Percentiles rank a stretch among this genome's conserved stretches.
These are phyloP conservation scores for Silurus meridionalis DNA, from an alignment of 2,113 vertebrate genomes.

Conservation along the genomic window DNA sequence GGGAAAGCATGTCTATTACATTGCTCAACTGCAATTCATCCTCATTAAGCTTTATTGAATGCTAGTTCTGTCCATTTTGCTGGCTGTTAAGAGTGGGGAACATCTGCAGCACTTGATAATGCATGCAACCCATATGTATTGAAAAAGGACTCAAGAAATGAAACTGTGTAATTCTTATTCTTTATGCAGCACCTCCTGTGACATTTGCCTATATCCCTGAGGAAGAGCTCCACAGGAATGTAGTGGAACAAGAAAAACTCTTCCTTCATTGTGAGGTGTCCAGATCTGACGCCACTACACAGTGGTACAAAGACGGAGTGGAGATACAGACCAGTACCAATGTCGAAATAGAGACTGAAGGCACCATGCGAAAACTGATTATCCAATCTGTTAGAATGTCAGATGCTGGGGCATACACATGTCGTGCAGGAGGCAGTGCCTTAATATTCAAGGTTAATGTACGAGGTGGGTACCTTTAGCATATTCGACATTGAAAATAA, in stretches of 20 bases:
- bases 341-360: constrained; percentile 60
- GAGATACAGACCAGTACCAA: constrained; percentile 63
- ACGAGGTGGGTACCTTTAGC: constrained; percentile 65
- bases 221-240: constrained; percentile 72
- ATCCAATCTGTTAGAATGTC: constrained; percentile 65
- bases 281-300: constrained; percentile 61
- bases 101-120: constrained; percentile 53
- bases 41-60: constrained; percentile 58
- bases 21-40: constrained; percentile 49
- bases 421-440: constrained; percentile 70
- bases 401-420: constrained; percentile 74
- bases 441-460: constrained; percentile 76
- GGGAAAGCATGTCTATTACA: constrained; percentile 53
- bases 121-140: constrained; percentile 59
- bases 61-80: constrained; percentile 37
- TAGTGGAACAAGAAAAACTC: constrained; percentile 71
- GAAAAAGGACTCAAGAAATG: constrained; percentile 30
- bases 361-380: constrained; percentile 59
- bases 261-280: constrained; percentile 73
- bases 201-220: constrained; percentile 72
- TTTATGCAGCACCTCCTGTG: constrained; percentile 67
- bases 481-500: neutral
- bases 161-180: constrained; percentile 22
- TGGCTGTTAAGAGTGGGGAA: constrained; percentile 60
- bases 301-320: constrained; percentile 77